Percentiles rank a stretch among this genome's conserved stretches.
Evolutionary conservation across 2,113 vertebrate species (phyloP).

Genomic region (Chaetorhynchus papuensis): DNA sequence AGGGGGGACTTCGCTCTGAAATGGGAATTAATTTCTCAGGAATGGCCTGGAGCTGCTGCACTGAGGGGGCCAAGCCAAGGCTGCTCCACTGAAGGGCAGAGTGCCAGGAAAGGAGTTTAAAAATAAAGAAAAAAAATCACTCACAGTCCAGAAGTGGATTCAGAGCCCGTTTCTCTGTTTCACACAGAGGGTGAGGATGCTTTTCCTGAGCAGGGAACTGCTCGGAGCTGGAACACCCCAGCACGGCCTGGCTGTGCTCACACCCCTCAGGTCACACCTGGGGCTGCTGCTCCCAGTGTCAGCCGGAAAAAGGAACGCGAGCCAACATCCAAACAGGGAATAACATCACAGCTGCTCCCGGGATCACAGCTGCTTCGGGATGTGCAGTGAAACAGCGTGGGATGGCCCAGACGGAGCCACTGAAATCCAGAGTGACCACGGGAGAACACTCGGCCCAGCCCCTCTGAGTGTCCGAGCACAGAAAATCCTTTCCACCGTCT

Average conservation of each 20-base stretch:
- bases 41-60: not conserved
- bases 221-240: not conserved
- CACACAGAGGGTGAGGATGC: not conserved
- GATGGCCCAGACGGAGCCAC: not conserved
- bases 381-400: not conserved
- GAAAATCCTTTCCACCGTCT: not conserved
- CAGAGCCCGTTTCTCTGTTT: not conserved
- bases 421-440: not conserved
- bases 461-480: not conserved
- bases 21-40: not conserved
- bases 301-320: not conserved
- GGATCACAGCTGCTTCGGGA: not conserved
- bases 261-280: too few relatives aligned
- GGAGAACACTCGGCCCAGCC: not conserved
- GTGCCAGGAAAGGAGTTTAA: not conserved
- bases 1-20: not conserved
- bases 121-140: not conserved
- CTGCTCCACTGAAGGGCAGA: not conserved
- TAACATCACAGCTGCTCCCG: not conserved
- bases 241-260: not conserved
- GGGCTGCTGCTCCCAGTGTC: not conserved
- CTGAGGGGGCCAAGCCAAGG: not conserved
- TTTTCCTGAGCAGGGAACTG: not conserved
- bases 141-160: not conserved
- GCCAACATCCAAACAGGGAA: not conserved